phyloP scores from a whole-genome alignment of 2,797 vertebrate genomes.

The Salmo trutta region DNA sequence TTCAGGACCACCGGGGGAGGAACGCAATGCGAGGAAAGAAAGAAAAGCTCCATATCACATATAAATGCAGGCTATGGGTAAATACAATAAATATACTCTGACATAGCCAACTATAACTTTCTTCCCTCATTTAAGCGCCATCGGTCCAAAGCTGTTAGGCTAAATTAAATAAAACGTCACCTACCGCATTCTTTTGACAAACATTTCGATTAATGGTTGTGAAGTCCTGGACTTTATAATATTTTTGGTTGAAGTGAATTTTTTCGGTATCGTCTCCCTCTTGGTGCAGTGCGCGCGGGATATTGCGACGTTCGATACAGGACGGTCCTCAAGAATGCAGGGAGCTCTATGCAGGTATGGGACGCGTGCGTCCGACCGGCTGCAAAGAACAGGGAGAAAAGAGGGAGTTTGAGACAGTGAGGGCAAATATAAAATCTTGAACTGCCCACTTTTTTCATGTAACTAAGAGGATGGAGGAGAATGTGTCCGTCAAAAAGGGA shows the following conservation, averaged over 20 bases:
- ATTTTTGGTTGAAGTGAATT: conserved; percentile 16
- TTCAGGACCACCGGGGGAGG: neutral
- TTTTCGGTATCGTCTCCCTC: conserved; percentile 33
- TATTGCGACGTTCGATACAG: conserved; percentile 40
- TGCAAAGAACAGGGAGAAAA: conserved; percentile 44
- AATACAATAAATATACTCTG: neutral
- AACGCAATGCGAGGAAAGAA: neutral
- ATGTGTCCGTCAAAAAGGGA: conserved; percentile 43
- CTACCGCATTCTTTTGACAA: conserved; percentile 62
- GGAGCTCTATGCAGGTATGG: conserved; percentile 60
- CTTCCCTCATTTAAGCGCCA: neutral
- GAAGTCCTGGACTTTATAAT: conserved; percentile 7
- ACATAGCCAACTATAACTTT: conserved; percentile 17
- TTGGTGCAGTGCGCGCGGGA: conserved; percentile 70
- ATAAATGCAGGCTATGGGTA: neutral
- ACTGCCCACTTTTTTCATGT: conserved; percentile 66
- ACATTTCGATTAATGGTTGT: conserved; percentile 43
- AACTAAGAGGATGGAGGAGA: conserved; percentile 47
- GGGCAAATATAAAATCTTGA: conserved; percentile 57
- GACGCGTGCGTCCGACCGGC: conserved; percentile 38
- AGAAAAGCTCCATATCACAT: neutral
- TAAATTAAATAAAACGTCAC: conserved; percentile 13
- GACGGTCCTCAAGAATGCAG: conserved; percentile 19
- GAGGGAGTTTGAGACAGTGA: conserved; percentile 57
- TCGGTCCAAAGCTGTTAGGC: neutral